Base-by-base conservation (phyloP, 2,113 vertebrate genomes). In the Entomyzon cyanotis region DNA sequence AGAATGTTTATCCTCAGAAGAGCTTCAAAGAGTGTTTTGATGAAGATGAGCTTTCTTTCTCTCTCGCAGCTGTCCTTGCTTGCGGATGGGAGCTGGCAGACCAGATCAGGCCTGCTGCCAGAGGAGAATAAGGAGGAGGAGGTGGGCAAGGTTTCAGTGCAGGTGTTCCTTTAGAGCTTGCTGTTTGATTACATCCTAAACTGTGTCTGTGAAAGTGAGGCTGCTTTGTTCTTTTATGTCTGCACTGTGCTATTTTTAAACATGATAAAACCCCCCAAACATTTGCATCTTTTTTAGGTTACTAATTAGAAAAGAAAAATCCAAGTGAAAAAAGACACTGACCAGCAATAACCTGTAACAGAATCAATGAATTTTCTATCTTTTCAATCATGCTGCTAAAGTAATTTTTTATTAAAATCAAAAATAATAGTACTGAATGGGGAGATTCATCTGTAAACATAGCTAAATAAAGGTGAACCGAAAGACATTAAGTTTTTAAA, bases 21-120 rank as follows among this genome's bases (percentile, higher is more conserved):
- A 95, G 84, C 94, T 95, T 97, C 97, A 95, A 97, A 98, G 96
- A 71, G 81, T 89, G 86, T 97, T 97, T 96, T 89, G 97, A 97
- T 96, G 94, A 97, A 96, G 95, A 96, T 87, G 94, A 96, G 88
- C 84, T 83, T 96, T 78, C 77, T 96, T 93, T 94, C 77, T 88
- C 49, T 37, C 87, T 67, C 41, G 81, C 97, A 97, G 97, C 97
- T 98, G 97, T 65, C 88, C 87, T 84, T 69, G 81, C 79, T 89
- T 22, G 49, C 0, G 24, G 70, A 93, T 94, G 46, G 65, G 87
- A 89, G 81, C 78, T 93, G 94, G 89, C 91, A 96, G 82, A 24
- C 50, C 87, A 84, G 33, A 62, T 60, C 30, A 64, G 94, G 89
- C 93, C 33, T 47, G 42, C 41, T 91, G 96, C 97, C 97, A 97